Base-by-base conservation (phyloP, 2,113 vertebrate species). In the Oxyura jamaicensis region DNA sequence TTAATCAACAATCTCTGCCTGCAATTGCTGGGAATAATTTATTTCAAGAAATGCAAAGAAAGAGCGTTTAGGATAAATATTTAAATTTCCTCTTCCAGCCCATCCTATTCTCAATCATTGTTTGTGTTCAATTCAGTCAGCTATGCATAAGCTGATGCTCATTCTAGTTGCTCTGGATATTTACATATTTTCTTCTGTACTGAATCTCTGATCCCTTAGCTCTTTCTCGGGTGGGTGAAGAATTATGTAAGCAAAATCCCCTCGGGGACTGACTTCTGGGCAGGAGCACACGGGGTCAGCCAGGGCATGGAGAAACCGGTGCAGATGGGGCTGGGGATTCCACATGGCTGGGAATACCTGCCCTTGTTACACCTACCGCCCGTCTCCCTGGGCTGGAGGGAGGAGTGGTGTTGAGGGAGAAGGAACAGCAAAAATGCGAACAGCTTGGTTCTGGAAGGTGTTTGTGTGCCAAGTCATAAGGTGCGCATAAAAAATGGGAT, bases 41-140 rank as follows among this genome's bases (percentile, higher is more conserved):
- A 93, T 97, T 97, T 93, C 81, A 55, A 95, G 88, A 90, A 96
- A 94, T 82, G 93, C 91, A 93, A 92, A 94, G 96, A 96, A 97
- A 82, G 65, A 96, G 44, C 44, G 1, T 94, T 97, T 96, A 94
- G 93, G 93, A 95, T 95, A 96, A 96, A 96, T 96, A 97, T 96
- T 97, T 93, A 93, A 96, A 96, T 96, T 94, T 92, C 81, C 36
- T 90, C 42, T 93, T 87, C 94, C 86, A 95, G 83, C 93, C 84
- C 91, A 93, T 82, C 83, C 92, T 94, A 91, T 95, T 95, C 84
- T 93, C 86, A 92, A 56, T 95, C 96, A 90, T 95, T 96, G 92
- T 96, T 96, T 96, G 96, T 86, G 83, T 85, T 96, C 93, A 59
- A 79, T 95, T 93, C 95, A 92, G 74, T 87, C 92, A 89, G 77